Evolutionary conservation across 2,888 invertebrate genomes (phyloP).

Genomic region (Morpho deidamia): DNA sequence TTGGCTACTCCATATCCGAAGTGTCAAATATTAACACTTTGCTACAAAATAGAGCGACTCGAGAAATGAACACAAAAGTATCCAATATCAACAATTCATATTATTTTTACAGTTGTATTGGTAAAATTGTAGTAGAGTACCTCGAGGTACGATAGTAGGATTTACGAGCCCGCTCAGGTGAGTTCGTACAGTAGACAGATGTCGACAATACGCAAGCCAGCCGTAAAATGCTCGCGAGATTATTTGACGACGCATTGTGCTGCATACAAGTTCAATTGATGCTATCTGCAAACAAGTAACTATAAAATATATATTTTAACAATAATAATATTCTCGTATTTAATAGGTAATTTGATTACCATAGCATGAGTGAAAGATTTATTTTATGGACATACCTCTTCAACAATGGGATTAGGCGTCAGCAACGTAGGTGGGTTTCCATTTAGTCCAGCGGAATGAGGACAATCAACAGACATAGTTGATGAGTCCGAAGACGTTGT

Average conservation of each 20-base stretch:
- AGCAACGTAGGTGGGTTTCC: constrained; percentile 42
- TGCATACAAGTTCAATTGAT: constrained; percentile 89
- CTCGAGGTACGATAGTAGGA: constrained; percentile 82
- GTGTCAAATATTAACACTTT: too few species aligned
- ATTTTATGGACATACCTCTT: constrained; percentile 43
- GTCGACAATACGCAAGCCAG: constrained; percentile 96
- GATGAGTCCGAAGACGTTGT: constrained; percentile 83
- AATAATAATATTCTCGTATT: not conserved
- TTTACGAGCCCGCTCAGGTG: constrained; percentile 94
- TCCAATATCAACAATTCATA: too few species aligned
- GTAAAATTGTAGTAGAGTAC: constrained; percentile 40
- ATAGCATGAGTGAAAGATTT: not conserved
- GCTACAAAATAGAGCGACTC: too few species aligned
- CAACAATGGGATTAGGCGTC: constrained; percentile 43
- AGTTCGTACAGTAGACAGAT: constrained; percentile 93
- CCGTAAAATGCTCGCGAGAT: constrained; percentile 97
- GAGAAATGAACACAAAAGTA: too few species aligned
- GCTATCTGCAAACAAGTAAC: constrained; percentile 56
- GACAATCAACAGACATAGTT: constrained; percentile 73
- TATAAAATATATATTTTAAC: too few species aligned
- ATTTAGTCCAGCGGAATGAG: constrained; percentile 54
- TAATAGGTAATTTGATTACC: not conserved
- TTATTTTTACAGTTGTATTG: too few species aligned
- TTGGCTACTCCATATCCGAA: too few species aligned
- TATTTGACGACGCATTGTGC: constrained; percentile 96